Evolutionary conservation across 2,113 vertebrate genomes (phyloP).

Genomic region (Poeciliopsis turrubarensis): DNA sequence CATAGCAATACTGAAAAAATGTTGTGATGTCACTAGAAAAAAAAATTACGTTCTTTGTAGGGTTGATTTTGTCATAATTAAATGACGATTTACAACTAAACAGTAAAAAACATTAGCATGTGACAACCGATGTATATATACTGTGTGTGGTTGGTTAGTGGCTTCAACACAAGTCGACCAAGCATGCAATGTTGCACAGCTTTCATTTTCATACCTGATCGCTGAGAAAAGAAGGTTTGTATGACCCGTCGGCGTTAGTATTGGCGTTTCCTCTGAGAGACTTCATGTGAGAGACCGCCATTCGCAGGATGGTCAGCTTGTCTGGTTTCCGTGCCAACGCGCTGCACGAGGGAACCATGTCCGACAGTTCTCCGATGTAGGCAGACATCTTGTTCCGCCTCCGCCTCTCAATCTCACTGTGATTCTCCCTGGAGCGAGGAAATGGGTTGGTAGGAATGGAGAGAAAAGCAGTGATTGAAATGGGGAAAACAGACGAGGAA

Average conservation of each 20-base stretch:
- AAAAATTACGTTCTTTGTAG: too few relatives aligned
- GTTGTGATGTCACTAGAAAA: too few relatives aligned
- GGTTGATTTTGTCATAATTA: neutral
- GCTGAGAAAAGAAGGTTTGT: slow-evolving; percentile 95
- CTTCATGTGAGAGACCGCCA: slow-evolving; percentile 99
- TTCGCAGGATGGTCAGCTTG: slow-evolving; percentile 97
- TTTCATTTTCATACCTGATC: slow-evolving; percentile 85
- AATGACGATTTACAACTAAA: neutral
- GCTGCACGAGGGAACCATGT: slow-evolving; percentile 98
- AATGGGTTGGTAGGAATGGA: slow-evolving; percentile 50
- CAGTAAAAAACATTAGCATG: neutral
- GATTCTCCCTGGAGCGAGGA: slow-evolving; percentile 73
- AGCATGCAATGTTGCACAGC: neutral
- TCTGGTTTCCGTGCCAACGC: slow-evolving; percentile 96
- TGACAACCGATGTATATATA: neutral
- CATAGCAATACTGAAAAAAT: too few relatives aligned
- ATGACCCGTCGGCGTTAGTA: slow-evolving; percentile 89
- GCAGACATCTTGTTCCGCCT: slow-evolving; percentile 83
- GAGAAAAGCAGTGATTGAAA: slow-evolving; percentile 51
- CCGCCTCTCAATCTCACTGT: slow-evolving; percentile 83
- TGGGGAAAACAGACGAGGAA: slow-evolving; percentile 50
- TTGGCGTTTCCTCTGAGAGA: slow-evolving; percentile 90
- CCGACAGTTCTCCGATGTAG: slow-evolving; percentile 85
- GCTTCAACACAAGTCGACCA: neutral
- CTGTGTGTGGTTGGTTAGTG: neutral